Conservation (phyloP, 2,113 vertebrate genomes). For the Stegostoma tigrinum region DNA sequence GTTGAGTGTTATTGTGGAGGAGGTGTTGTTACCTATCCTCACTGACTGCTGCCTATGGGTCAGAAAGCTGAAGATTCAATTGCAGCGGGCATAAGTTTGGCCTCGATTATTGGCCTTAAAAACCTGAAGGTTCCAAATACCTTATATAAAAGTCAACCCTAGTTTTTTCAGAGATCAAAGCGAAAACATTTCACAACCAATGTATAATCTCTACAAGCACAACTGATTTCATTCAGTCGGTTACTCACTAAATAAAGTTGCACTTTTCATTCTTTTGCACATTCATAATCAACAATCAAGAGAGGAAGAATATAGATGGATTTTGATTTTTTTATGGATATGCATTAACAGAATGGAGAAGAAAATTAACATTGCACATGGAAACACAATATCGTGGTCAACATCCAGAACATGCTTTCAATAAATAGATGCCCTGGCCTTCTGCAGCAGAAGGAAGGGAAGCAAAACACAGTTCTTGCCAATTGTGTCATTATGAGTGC, state of each 20-base stretch:
- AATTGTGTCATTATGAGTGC: background rate
- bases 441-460: background rate
- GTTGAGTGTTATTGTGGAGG: too few relatives aligned
- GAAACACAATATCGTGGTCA: background rate
- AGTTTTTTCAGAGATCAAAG: background rate
- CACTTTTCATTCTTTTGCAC: background rate
- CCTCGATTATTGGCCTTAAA: background rate
- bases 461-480: background rate
- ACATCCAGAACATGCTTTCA: background rate
- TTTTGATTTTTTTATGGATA: too few relatives aligned
- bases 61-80: too few relatives aligned
- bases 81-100: too few relatives aligned
- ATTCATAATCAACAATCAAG: background rate
- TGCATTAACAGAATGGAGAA: background rate
- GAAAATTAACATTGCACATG: background rate
- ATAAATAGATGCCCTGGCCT: background rate
- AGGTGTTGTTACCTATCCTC: too few relatives aligned
- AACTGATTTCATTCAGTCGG: background rate
- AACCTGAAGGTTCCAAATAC: background rate
- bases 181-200: background rate
- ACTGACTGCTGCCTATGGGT: too few relatives aligned
- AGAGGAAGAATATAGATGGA: background rate
- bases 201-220: background rate
- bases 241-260: background rate
- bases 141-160: background rate